Evolutionary conservation across 2,113 vertebrate genomes (phyloP).

Genomic region (Castor canadensis): DNA sequence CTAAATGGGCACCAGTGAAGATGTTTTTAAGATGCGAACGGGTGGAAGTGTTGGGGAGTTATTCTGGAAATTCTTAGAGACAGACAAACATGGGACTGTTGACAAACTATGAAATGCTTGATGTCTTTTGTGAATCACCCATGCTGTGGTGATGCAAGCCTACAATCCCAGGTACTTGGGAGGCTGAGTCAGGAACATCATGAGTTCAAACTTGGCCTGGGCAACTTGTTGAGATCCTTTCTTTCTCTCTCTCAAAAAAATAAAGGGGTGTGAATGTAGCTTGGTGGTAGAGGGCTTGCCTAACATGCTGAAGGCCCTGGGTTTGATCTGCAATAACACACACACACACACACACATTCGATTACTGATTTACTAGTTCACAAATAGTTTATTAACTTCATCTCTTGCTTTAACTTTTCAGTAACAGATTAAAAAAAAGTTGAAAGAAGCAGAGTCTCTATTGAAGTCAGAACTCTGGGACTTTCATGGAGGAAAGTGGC

Average conservation of each 20-base stretch:
- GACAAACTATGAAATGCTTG: not conserved
- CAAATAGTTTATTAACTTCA: not conserved
- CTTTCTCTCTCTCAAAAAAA: no score
- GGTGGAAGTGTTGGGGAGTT: not conserved
- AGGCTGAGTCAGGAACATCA: no score
- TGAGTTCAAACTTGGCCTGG: no score
- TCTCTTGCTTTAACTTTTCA: not conserved
- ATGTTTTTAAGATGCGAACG: not conserved
- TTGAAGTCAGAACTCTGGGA: not conserved
- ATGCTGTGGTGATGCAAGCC: no score
- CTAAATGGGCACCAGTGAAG: not conserved
- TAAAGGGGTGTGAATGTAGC: no score
- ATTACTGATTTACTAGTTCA: not conserved
- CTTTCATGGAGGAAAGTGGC: not conserved
- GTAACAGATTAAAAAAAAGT: not conserved
- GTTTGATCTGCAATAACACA: no score
- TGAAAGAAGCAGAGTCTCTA: not conserved
- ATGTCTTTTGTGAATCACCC: not conserved
- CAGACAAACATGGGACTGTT: not conserved
- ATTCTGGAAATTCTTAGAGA: conserved; percentile 18
- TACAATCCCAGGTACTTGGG: no score
- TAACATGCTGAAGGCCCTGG: no score
- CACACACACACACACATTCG: no score
- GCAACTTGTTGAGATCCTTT: no score
- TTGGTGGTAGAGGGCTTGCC: no score